Evolutionary conservation across 2,113 vertebrate genomes (phyloP), one percentile per base, ranked within the genome.

Genomic region (Pangasianodon gigas): DNA sequence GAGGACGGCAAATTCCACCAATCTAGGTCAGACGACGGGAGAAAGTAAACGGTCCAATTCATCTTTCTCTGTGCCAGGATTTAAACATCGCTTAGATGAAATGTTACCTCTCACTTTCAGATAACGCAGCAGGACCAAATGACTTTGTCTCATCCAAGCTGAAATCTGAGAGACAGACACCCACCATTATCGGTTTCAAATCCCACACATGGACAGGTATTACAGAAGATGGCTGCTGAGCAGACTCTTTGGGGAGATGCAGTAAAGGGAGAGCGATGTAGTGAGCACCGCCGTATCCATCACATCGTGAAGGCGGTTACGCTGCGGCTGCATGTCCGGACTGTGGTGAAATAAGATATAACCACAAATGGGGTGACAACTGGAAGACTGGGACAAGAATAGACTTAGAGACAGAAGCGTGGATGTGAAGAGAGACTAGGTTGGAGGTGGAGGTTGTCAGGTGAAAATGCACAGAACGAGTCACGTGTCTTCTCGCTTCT

Each of bases 341-440:
- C 85, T 83, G 67, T 60, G 86, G 84, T 91, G 85, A 77, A 91
- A 91, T 86, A 89, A 89, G 9, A 86, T 77, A 80, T 69, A 46
- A 71, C 74, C 69, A 56, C 86, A 88, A 80, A 88, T 80, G 71
- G 60, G 58, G 56, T 44, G 65, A 85, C 77, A 75, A 62, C 54
- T 44, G 24, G 58, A 58, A 67, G 16, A 58, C 51, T 32, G 44
- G 19, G 51, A 56, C 9, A 13, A 32, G 29, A 56, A 89, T 89
- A 89, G 69, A 90, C 37, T 86, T 89, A 90, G 89, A 51, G 83
- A 75, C 4, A 74, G 71, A 80, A 89, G 90, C 90, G 89, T 71
- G 32, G 58, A 74, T 90, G 58, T 86, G 37, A 46, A 67, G 6
- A 46, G 44, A 67, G 51, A 44, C 51, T 29, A 46, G 13, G 19